Base-by-base conservation (phyloP, 2,113 vertebrate genomes). In the Tachysurus vachellii region DNA sequence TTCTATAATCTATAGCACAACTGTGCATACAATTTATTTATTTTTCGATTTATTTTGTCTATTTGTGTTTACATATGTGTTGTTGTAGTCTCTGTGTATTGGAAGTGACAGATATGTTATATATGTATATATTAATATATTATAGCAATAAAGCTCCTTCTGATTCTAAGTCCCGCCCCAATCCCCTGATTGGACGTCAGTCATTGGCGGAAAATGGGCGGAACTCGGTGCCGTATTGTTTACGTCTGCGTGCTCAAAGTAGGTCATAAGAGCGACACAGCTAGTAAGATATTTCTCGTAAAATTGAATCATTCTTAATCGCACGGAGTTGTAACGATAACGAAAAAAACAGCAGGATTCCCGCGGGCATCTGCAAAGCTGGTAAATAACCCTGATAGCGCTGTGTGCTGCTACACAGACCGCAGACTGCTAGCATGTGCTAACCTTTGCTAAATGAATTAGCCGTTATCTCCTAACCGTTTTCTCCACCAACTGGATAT, bases 201-300 rank as follows among this genome's bases (percentile, higher is more conserved):
- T 0, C 56, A 53, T 56, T 61, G 84, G 28, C 36, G 14, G 17
- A 80, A 68, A 56, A 57, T 36, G 71, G 86, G 82, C 86, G 85
- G 86, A 47, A 23, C 82, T 83, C 61, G 82, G 26, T 57, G 82
- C 83, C 47, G 68, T 76, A 89, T 88, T 93, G 92, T 91, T 93
- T 93, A 93, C 90, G 91, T 92, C 89, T 87, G 90, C 87, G 77
- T 28, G 81, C 76, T 68, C 62, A 91, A 93, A 92, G 90, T 92
- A 89, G 90, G 90, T 91, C 90, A 91, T 87, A 82, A 77, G 80
- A 70, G 64, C 66, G 66, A 87, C 84, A 84, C 73, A 53, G 79
- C 71, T 88, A 71, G 59, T 23, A 11, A 26, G 6, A 36, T 57
- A 53, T 82, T 61, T 79, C 10, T 31, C 54, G 21, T 1, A 80